phyloP scores from a whole-genome alignment of 2,888 invertebrate species.

The Onthophagus sagittarius region DNA sequence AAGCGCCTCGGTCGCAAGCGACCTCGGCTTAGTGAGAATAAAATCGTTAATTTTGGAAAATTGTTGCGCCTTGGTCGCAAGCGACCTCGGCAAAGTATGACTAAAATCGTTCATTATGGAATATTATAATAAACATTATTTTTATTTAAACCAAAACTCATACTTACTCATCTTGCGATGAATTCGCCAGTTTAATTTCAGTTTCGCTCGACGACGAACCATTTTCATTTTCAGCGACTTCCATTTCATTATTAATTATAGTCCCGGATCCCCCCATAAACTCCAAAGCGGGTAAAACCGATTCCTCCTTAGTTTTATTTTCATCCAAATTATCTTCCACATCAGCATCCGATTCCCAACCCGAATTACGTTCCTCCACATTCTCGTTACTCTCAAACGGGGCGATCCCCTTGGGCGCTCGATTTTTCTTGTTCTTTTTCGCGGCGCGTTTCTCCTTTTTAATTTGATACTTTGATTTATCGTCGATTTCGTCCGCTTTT shows the following conservation, averaged over 20 bases:
- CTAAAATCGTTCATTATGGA: no score
- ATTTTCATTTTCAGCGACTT: slow-evolving; percentile 29
- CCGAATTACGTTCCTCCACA: slow-evolving; percentile 54
- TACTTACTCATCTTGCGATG: slow-evolving; percentile 36
- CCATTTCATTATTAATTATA: slow-evolving; percentile 26
- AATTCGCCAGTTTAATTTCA: slow-evolving; percentile 37
- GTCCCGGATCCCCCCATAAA: slow-evolving; percentile 38
- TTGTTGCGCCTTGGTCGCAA: no score
- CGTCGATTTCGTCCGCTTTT: slow-evolving; percentile 47
- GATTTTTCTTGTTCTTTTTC: slow-evolving; percentile 55
- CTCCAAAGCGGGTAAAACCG: slow-evolving; percentile 38
- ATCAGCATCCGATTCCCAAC: slow-evolving; percentile 75
- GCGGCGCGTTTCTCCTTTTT: slow-evolving; percentile 62
- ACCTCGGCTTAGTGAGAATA: no score
- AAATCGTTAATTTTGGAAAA: no score
- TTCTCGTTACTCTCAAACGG: neutral
- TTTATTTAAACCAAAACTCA: no score
- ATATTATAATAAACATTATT: no score
- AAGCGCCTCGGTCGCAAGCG: no score
- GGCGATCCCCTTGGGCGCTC: slow-evolving; percentile 25
- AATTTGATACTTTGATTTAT: slow-evolving; percentile 62
- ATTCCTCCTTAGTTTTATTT: slow-evolving; percentile 49
- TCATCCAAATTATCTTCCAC: slow-evolving; percentile 73
- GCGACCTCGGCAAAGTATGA: no score
- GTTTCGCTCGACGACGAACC: slow-evolving; percentile 52